phyloP scores from a whole-genome alignment of 30 jellyfish, hydroid and myxozoan species.

The Mastigias papua region DNA sequence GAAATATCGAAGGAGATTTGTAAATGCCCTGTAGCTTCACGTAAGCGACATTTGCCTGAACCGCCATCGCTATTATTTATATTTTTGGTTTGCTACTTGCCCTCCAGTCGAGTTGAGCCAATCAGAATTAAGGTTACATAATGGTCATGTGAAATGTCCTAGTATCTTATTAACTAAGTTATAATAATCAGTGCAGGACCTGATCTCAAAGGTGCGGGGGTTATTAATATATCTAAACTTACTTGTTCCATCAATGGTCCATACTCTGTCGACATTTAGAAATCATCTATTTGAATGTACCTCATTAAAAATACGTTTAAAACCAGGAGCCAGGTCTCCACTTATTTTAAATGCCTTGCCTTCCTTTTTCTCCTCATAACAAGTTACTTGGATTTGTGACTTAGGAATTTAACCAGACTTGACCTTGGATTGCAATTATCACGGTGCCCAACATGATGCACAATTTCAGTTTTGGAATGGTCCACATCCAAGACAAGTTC shows the following conservation, averaged over 20 bases:
- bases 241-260: constrained; percentile 45
- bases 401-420: constrained; percentile 1
- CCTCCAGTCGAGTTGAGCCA: too few relatives aligned
- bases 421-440: neutral
- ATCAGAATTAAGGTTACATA: too few relatives aligned
- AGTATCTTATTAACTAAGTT: too few relatives aligned
- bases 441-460: constrained; percentile 30
- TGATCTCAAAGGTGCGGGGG: constrained; percentile 22
- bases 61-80: too few relatives aligned
- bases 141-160: too few relatives aligned
- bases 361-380: constrained; percentile 15
- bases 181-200: constrained; percentile 16
- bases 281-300: neutral
- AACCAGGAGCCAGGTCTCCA: constrained; percentile 42
- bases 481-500: neutral
- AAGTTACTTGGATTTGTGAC: neutral
- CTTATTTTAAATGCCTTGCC: constrained; percentile 2
- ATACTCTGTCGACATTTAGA: constrained; percentile 11
- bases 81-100: too few relatives aligned
- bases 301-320: neutral
- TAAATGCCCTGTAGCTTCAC: neutral
- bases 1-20: neutral
- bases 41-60: too few relatives aligned
- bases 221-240: neutral
- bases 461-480: constrained; percentile 11